Evolutionary conservation across 1,140 invertebrate species (phyloP).

Genomic region (Euglossa dilemma): DNA sequence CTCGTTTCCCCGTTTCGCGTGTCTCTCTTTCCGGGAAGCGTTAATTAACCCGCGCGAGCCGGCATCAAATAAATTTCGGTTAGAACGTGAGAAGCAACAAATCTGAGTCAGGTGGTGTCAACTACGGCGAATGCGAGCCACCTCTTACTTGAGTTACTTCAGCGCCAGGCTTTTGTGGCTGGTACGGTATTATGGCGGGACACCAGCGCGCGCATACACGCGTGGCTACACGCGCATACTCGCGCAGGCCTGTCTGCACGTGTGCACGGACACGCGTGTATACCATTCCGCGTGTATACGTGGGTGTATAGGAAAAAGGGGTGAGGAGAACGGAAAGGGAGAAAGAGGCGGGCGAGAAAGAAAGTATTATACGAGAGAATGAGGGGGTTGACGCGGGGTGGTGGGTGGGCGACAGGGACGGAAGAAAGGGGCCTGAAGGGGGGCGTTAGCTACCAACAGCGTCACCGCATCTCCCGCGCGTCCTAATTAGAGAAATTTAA

Average conservation of each 20-base stretch:
- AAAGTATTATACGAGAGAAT: slow-evolving; percentile 59
- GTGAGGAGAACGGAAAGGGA: slow-evolving; percentile 41
- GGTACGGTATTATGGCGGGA: slow-evolving; percentile 58
- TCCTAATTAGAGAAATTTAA: slow-evolving; percentile 82
- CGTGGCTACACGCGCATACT: neutral
- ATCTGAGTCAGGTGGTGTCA: slow-evolving; percentile 82
- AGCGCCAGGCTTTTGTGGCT: slow-evolving; percentile 69
- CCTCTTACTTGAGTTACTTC: slow-evolving; percentile 77
- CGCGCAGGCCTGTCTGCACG: neutral
- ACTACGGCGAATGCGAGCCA: slow-evolving; percentile 73
- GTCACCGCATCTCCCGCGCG: slow-evolving; percentile 73
- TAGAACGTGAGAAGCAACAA: slow-evolving; percentile 83
- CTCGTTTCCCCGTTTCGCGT: neutral
- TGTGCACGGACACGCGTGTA: neutral
- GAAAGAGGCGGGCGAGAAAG: slow-evolving; percentile 33
- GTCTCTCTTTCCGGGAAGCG: slow-evolving; percentile 60
- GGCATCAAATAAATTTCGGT: slow-evolving; percentile 82
- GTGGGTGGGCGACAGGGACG: slow-evolving; percentile 36
- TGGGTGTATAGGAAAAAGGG: neutral
- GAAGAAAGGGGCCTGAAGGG: slow-evolving; percentile 62
- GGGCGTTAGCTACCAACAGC: slow-evolving; percentile 70
- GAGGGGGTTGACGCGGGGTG: slow-evolving; percentile 61
- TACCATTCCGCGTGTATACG: neutral
- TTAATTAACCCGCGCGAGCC: slow-evolving; percentile 80
- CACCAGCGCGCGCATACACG: neutral